Percentiles rank a stretch among this genome's conserved stretches.
phyloP scores from a whole-genome alignment of 2,113 vertebrate genomes.

The Upupa epops region DNA sequence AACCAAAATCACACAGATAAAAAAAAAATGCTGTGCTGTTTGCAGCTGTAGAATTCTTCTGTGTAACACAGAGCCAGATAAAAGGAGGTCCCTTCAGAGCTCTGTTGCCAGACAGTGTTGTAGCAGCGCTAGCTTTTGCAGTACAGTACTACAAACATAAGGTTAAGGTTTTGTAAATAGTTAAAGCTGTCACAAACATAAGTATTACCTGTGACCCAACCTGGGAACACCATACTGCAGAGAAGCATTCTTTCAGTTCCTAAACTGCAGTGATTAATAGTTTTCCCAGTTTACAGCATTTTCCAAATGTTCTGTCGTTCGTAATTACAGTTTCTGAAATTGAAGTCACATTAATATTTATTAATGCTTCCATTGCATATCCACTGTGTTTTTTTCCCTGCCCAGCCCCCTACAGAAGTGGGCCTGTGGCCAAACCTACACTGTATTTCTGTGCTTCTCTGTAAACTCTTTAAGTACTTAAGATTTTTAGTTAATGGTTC shows the following conservation, averaged over 20 bases:
- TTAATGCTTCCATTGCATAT: neutral
- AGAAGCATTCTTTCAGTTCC: neutral
- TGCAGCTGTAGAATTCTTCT: neutral
- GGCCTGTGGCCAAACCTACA: neutral
- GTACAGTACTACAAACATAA: neutral
- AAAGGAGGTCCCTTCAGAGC: neutral
- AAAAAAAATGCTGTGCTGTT: neutral
- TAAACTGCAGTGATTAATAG: neutral
- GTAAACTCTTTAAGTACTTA: neutral
- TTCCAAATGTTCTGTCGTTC: neutral
- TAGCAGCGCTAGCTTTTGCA: neutral
- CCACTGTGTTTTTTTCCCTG: rapidly evolving
- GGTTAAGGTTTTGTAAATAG: neutral
- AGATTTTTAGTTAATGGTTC: neutral
- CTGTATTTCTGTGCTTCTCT: neutral
- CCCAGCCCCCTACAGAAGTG: neutral
- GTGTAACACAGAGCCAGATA: neutral
- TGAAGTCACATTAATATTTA: neutral
- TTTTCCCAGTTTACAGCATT: neutral
- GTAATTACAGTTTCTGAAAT: neutral
- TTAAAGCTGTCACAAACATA: neutral
- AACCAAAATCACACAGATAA: neutral
- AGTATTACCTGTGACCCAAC: neutral
- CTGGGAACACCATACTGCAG: neutral
- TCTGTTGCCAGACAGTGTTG: neutral